phyloP scores from a whole-genome alignment of 1,140 invertebrate species.

The Dendrolimus punctatus region DNA sequence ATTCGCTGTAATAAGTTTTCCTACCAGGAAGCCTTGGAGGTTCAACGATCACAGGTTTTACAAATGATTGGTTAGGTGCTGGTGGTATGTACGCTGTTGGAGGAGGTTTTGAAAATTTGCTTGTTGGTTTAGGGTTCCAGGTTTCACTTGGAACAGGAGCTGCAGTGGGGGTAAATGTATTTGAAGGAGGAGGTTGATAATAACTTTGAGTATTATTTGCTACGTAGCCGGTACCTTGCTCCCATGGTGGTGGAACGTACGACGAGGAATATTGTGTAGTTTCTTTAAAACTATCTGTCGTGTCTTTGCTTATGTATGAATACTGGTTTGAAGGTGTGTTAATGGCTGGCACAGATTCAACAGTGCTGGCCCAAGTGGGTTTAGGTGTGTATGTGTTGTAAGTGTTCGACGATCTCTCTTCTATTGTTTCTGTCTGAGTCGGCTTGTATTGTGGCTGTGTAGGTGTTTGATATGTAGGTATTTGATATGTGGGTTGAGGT shows the following conservation, averaged over 20 bases:
- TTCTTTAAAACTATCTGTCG: constrained; percentile 40
- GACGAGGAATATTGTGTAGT: constrained; percentile 45
- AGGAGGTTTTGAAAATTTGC: constrained; percentile 45
- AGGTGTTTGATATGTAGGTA: too few species aligned
- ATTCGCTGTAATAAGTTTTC: constrained; percentile 65
- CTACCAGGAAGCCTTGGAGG: constrained; percentile 39
- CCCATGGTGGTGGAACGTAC: constrained; percentile 64
- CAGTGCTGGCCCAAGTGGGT: constrained; percentile 37
- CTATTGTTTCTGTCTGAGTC: constrained; percentile 17
- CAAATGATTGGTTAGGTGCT: constrained; percentile 61
- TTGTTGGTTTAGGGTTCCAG: constrained; percentile 19
- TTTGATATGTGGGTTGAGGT: constrained; percentile 13
- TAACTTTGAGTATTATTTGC: constrained; percentile 30
- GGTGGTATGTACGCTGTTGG: constrained; percentile 55
- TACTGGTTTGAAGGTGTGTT: constrained; percentile 35
- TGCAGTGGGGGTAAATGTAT: constrained; percentile 24
- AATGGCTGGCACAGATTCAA: constrained; percentile 22
- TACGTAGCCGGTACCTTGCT: constrained; percentile 50
- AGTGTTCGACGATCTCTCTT: constrained; percentile 15
- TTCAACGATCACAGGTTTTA: constrained; percentile 38
- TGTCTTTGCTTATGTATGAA: constrained; percentile 31
- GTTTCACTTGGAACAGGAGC: constrained; percentile 21
- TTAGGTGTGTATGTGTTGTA: constrained; percentile 45
- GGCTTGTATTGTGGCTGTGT: constrained; percentile 26
- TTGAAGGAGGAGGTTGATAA: constrained; percentile 34